These are phyloP conservation scores for Lagopus muta DNA, from an alignment of 2,113 vertebrate genomes.

Conservation along the genomic window DNA sequence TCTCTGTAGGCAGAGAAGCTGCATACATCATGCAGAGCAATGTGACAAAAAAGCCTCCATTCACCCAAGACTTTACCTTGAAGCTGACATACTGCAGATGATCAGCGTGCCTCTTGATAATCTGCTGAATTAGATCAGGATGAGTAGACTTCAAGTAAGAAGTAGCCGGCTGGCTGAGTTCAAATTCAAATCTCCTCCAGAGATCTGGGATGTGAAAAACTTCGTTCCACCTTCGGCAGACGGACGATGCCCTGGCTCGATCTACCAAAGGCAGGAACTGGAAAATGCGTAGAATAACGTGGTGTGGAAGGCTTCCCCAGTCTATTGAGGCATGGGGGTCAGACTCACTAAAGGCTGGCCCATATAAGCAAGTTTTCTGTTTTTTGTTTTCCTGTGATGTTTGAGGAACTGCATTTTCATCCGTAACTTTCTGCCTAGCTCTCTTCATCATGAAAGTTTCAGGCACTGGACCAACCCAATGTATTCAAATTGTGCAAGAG, in stretches of 20 bases:
- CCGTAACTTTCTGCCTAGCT: constrained; percentile 64
- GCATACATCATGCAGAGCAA: background rate
- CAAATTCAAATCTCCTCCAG: constrained; percentile 93
- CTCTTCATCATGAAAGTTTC: constrained; percentile 83
- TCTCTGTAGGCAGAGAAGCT: background rate
- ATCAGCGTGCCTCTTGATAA: constrained; percentile 89
- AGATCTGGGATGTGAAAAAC: constrained; percentile 91
- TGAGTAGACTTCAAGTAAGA: constrained; percentile 91
- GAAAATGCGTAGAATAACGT: constrained; percentile 84
- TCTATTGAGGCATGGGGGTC: constrained; percentile 41
- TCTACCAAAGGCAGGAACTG: constrained; percentile 88
- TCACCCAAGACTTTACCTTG: constrained; percentile 77
- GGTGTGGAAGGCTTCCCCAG: constrained; percentile 87
- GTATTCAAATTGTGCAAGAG: background rate
- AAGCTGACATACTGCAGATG: constrained; percentile 92
- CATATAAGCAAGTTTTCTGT: constrained; percentile 58
- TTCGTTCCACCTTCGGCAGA: constrained; percentile 89
- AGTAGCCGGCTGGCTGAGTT: constrained; percentile 89
- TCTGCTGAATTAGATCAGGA: constrained; percentile 92
- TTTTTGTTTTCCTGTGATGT: constrained; percentile 75
- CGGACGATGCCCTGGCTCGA: constrained; percentile 85
- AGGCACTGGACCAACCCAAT: rapidly evolving
- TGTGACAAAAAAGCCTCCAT: background rate
- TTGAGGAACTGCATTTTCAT: constrained; percentile 71
- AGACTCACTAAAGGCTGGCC: constrained; percentile 9